These are phyloP conservation scores for Rhyacophila evoluta DNA, from an alignment of 2,888 invertebrate genomes.

Conservation along the genomic window DNA sequence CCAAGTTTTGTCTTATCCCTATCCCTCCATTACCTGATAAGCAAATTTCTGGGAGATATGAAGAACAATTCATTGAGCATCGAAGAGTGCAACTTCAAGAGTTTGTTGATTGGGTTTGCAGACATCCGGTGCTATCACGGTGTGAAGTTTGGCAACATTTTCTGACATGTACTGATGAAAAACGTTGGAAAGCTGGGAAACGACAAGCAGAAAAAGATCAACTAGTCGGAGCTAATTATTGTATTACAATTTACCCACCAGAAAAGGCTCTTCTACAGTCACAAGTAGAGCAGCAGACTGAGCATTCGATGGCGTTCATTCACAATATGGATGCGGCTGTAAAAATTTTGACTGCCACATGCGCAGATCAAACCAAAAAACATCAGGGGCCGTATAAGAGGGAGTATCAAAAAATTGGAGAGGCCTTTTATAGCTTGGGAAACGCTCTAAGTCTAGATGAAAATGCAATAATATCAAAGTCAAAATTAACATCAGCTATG, in stretches of 20 bases:
- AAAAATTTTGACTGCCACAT: conserved; percentile 83
- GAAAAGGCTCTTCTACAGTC: conserved; percentile 81
- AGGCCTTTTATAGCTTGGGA: conserved; percentile 86
- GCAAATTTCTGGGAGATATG: conserved; percentile 96
- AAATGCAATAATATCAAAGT: conserved; percentile 73
- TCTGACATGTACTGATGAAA: conserved; percentile 96
- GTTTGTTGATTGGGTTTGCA: conserved; percentile 96
- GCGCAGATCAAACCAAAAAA: conserved; percentile 88
- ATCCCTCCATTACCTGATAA: conserved; percentile 98
- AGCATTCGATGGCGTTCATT: conserved; percentile 85
- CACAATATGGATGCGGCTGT: conserved; percentile 89
- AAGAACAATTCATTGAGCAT: conserved; percentile 96
- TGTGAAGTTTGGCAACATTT: conserved; percentile 97
- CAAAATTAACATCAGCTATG: conserved; percentile 81
- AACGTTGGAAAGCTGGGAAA: conserved; percentile 97
- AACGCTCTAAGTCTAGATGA: conserved; percentile 86
- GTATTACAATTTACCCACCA: conserved; percentile 89
- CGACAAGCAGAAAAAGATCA: conserved; percentile 95
- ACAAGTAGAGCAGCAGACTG: conserved; percentile 84
- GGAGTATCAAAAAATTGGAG: conserved; percentile 92
- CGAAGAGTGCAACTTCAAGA: conserved; percentile 93
- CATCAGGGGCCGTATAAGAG: conserved; percentile 87
- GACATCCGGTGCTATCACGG: conserved; percentile 93
- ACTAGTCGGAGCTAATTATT: conserved; percentile 89
- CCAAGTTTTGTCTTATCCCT: conserved; percentile 94